Evolutionary conservation across 2,888 invertebrate species (phyloP).

Genomic region (Clitarchus hookeri): DNA sequence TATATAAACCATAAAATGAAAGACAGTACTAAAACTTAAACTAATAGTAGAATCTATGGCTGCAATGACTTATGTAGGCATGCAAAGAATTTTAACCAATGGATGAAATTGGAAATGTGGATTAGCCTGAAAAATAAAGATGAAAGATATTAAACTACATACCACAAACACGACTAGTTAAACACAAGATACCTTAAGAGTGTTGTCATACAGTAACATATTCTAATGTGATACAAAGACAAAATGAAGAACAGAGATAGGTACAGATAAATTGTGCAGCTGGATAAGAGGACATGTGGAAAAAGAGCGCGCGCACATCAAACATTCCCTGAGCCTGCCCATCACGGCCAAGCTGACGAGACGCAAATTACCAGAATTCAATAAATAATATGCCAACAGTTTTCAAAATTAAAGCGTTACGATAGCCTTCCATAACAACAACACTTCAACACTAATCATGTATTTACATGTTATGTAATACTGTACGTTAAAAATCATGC

Average conservation of each 20-base stretch:
- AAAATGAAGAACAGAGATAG: background rate
- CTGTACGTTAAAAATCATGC: conserved; percentile 29
- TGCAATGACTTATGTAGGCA: background rate
- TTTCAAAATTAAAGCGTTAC: conserved; percentile 20
- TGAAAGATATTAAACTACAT: background rate
- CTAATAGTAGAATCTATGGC: background rate
- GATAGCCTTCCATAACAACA: conserved; percentile 32
- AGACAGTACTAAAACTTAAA: background rate
- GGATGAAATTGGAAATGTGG: background rate
- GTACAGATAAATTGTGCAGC: conserved; percentile 10
- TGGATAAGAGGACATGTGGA: conserved; percentile 6
- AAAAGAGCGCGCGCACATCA: conserved; percentile 8
- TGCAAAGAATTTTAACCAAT: background rate
- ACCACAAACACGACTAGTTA: background rate
- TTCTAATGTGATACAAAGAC: background rate
- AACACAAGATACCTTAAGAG: background rate
- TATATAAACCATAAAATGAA: background rate
- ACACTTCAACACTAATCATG: conserved; percentile 28
- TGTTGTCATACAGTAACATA: background rate
- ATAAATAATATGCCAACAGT: conserved; percentile 2
- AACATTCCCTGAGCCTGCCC: conserved; percentile 20
- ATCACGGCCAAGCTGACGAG: conserved; percentile 23
- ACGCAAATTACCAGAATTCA: conserved; percentile 10
- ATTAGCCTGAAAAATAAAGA: background rate
- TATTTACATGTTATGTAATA: conserved; percentile 27